Base-by-base conservation (phyloP, 2,888 invertebrate species). In the Sycophila texana region DNA sequence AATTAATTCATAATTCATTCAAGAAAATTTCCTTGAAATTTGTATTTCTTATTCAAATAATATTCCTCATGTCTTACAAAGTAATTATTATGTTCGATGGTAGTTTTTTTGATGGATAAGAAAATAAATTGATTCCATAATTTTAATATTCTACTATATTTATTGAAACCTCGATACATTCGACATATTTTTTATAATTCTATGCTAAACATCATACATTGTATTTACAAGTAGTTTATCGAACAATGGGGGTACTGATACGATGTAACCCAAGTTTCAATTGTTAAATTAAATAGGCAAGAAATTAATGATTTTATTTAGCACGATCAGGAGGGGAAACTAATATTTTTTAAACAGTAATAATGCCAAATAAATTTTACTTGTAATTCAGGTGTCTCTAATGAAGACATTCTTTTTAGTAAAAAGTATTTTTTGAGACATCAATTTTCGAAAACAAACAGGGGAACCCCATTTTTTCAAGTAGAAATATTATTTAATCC, bases 301-400 rank as follows among this genome's bases (percentile, higher is more conserved):
- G 67, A 82, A 83, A 81, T 82, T 61, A 83, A 39, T 39, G 39
- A 39, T 39, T 80, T 82, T 74, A 61, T 76, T 66, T 79, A 82
- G 82, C 83, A 89, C 89, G 84, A 88, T 87, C 89, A 89, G 89
- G 87, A 90, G 90, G 90, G 87, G 90, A 90, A 90, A 89, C 86
- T 89, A 90, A 89, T 90, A 90, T 88, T 88, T 81, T 61, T 74
- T 74, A 22, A 51, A 12, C 16, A 67, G 55, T 51, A 20, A 14
- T 71, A 16, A 13, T 57, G 18, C 13, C 55, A 13, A 57, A 57
- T 47, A 4, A 12, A 39, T 20, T 47, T 60, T 26, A 18, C 16
- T 1, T 14, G 14, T 4, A 16, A 22, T 18, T 26, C 5, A 5
- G 2, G 18, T 60, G 14, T 13, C 16, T 60, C 26, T 16, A 1